Conservation (phyloP, 2,888 invertebrate genomes). For the Pimpla rufipes region DNA sequence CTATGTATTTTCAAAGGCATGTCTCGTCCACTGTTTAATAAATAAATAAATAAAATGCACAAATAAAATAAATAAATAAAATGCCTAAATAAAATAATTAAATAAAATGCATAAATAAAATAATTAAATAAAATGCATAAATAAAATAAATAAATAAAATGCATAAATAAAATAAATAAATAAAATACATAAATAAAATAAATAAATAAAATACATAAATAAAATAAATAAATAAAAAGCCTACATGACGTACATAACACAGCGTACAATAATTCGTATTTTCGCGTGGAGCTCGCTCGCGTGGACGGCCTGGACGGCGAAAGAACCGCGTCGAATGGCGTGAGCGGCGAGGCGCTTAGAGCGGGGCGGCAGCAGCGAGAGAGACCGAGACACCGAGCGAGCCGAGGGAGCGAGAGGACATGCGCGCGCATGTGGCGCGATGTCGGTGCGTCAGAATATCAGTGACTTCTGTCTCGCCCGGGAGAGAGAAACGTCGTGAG, state of each 20-base stretch:
- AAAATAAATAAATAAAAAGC: no score
- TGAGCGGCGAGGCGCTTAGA: conserved; percentile 15
- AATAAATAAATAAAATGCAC: no score
- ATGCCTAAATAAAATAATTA: no score
- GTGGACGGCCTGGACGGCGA: not conserved
- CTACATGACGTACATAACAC: not conserved
- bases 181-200: no score
- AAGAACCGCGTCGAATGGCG: not conserved
- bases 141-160: no score
- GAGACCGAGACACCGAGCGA: conserved; percentile 31
- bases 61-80: no score
- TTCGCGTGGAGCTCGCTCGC: conserved; percentile 13
- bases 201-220: no score
- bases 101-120: no score
- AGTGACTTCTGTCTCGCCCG: conserved; percentile 77
- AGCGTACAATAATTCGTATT: conserved; percentile 29
- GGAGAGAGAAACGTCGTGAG: conserved; percentile 73
- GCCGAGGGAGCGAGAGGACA: conserved; percentile 40
- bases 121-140: no score
- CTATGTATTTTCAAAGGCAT: no score
- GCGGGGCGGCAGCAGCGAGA: not conserved
- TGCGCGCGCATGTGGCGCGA: conserved; percentile 85
- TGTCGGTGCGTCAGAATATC: conserved; percentile 83
- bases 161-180: no score
- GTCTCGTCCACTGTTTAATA: no score